Conservation (phyloP, 35 echinoderm and acorn worm species). For the Strongylocentrotus purpuratus region DNA sequence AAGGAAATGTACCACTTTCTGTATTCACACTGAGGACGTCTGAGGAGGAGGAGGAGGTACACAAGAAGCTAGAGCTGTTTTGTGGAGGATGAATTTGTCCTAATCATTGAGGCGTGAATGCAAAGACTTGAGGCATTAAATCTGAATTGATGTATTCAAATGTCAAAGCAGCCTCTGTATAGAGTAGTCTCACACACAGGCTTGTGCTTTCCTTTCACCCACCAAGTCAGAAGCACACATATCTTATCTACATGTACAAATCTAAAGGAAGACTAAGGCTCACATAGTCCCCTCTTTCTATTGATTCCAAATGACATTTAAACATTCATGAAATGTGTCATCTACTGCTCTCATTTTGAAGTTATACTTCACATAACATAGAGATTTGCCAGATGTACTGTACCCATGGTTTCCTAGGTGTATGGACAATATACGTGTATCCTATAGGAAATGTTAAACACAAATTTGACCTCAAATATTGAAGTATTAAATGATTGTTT, state of each 20-base stretch:
- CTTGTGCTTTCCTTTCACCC: background rate
- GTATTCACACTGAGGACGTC: background rate
- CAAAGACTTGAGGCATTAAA: slow-evolving; percentile 2
- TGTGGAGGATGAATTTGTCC: background rate
- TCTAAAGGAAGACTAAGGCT: too few relatives aligned
- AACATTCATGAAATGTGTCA: too few relatives aligned
- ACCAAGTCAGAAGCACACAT: background rate
- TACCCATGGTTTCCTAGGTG: too few relatives aligned
- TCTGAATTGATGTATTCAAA: slow-evolving; percentile 19
- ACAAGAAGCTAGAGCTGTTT: background rate
- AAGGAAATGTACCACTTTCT: slow-evolving; percentile 11
- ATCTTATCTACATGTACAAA: background rate
- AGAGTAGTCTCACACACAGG: background rate
- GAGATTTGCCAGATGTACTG: too few relatives aligned
- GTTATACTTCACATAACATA: too few relatives aligned
- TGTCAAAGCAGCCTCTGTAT: background rate
- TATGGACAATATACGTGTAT: too few relatives aligned
- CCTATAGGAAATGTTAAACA: too few relatives aligned
- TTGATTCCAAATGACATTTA: too few relatives aligned
- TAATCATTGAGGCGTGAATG: slow-evolving; percentile 9
- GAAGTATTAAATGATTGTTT: too few relatives aligned
- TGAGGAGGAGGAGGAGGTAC: background rate
- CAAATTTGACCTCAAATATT: too few relatives aligned
- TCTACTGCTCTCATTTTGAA: too few relatives aligned
- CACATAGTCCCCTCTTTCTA: too few relatives aligned